Evolutionary conservation across 2,888 invertebrate genomes (phyloP), one percentile per base, ranked within the genome.

Genomic region (Ormia ochracea): DNA sequence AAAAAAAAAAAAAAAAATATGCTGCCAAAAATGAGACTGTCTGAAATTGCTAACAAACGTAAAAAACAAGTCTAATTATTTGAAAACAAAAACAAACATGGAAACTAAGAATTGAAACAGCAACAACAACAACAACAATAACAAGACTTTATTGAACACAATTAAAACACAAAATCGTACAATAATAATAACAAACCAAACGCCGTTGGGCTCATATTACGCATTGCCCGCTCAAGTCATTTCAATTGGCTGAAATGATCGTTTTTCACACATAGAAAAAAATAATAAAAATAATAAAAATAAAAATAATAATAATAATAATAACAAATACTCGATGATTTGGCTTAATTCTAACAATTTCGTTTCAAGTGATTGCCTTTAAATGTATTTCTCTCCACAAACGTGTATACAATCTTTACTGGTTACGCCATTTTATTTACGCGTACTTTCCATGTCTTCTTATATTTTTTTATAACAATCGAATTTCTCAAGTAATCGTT

Each of bases 11-110:
- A 0, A 36, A 63, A 65, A 48, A 33, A 38, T 48, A 3, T 43
- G 19, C 23, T 63, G 70, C 50, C 59, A 72, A 72, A 50, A 48
- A 52, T 41, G 41, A 26, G 14, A 59, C 43, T 50, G 41, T 33
- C 6, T 23, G 19, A 43, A 73, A 52, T 41, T 52, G 41, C 52
- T 43, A 52, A 26, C 26, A 63, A 26, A 43, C 54, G 6, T 14
- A 10, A 23, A 48, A 58, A 75, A 66, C 74, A 66, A 75, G 58
- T 75, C 66, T 50, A 66, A 66, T 66, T 63, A 63, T 63, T 63
- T 12, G 3, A 59, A 50, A 21, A 70, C 50, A 17, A 10, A 12
- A 21, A 68, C 58, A 5, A n/a, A n/a, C 36, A 14, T 2, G 19
- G 3, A 10, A 14, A 38, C 38, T 12, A n/a, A 26, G 21, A 41